Conservation (phyloP, 2,113 vertebrate species). For the Seriola aureovittata region DNA sequence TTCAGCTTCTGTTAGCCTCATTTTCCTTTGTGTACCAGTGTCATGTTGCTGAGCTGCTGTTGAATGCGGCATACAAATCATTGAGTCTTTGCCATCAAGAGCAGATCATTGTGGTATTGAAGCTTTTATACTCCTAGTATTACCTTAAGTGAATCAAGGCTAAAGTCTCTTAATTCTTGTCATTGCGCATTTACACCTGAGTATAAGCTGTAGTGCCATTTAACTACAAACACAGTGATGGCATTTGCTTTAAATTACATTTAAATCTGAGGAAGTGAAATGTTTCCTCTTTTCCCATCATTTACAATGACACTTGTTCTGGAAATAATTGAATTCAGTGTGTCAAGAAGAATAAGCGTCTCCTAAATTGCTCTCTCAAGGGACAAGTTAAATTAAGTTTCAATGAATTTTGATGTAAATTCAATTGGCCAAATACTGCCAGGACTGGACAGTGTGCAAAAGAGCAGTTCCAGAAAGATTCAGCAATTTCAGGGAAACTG, state of each 20-base stretch:
- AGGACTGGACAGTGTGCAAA: constrained; percentile 75
- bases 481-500: constrained; percentile 74
- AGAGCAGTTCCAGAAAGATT: constrained; percentile 57
- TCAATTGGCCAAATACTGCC: constrained; percentile 81
- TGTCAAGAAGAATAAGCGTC: constrained; percentile 81
- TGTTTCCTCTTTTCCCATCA: constrained; percentile 80
- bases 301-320: constrained; percentile 84
- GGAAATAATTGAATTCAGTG: constrained; percentile 86
- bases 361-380: constrained; percentile 85
- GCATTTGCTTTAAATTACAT: constrained; percentile 73
- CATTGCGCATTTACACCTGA: constrained; percentile 16
- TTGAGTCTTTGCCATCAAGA: neutral
- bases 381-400: constrained; percentile 85
- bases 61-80: neutral
- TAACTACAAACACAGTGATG: constrained; percentile 30
- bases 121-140: neutral
- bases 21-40: neutral
- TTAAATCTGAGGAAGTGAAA: constrained; percentile 79
- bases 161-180: constrained; percentile 21
- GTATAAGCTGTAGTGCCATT: constrained; percentile 2
- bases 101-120: neutral
- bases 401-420: constrained; percentile 85
- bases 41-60: neutral
- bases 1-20: neutral
- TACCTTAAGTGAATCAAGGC: constrained; percentile 15